Evolutionary conservation across 1,140 invertebrate species (phyloP).

Genomic region (Dreissena rostriformis): DNA sequence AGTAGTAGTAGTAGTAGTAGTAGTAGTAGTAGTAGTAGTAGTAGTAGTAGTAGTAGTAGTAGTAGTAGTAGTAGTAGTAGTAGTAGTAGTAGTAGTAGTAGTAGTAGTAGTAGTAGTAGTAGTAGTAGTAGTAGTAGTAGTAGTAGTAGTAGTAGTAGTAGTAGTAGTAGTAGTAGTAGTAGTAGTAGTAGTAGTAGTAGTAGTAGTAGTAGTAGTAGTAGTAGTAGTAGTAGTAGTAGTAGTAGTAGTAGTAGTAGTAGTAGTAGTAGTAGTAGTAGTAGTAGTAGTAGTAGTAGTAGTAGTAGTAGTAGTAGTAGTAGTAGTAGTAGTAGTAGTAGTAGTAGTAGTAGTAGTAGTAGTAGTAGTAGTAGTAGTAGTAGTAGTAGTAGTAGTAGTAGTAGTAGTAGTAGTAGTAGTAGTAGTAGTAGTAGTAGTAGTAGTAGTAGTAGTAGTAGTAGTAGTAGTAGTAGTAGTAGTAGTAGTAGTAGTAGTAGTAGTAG

Average conservation of each 20-base stretch:
- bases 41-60: conserved; percentile 7
- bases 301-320: conserved; percentile 7
- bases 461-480: conserved; percentile 7
- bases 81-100: conserved; percentile 8
- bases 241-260: conserved; percentile 7
- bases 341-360: conserved; percentile 7
- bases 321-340: conserved; percentile 8
- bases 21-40: conserved; percentile 8
- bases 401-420: conserved; percentile 7
- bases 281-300: conserved; percentile 7
- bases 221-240: conserved; percentile 7
- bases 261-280: conserved; percentile 8
- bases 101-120: conserved; percentile 7
- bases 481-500: conserved; percentile 7
- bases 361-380: conserved; percentile 7
- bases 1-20: conserved; percentile 7
- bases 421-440: conserved; percentile 7
- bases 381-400: conserved; percentile 8
- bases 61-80: conserved; percentile 7
- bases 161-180: conserved; percentile 7
- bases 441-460: conserved; percentile 8
- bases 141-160: conserved; percentile 8
- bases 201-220: conserved; percentile 8
- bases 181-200: conserved; percentile 7
- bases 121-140: conserved; percentile 7